A percentile compares a stretch with the other conserved stretches of the same genome.
phyloP scores from a whole-genome alignment of 2,888 invertebrate genomes.

The Agrotis ipsilon region DNA sequence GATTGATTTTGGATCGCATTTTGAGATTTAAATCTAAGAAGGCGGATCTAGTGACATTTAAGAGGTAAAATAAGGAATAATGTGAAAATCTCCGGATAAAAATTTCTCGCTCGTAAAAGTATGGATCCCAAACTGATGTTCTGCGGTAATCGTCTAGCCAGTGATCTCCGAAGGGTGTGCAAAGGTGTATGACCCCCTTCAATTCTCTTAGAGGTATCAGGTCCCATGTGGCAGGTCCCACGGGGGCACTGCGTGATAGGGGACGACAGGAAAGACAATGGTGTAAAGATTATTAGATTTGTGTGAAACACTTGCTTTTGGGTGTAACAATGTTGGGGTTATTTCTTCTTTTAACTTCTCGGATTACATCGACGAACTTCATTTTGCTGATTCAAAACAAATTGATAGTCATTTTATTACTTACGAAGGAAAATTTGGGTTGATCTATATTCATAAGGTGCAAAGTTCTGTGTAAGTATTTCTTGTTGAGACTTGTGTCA shows the following conservation, averaged over 20 bases:
- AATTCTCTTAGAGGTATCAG: constrained; percentile 38
- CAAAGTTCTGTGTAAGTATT: not conserved
- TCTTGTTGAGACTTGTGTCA: not conserved
- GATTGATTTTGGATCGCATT: not conserved
- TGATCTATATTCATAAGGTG: not conserved
- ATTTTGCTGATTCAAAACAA: not conserved
- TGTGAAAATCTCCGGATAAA: too few species aligned
- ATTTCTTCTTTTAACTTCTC: not conserved
- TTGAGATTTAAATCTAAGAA: not conserved
- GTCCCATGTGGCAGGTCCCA: constrained; percentile 51
- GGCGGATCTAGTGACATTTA: not conserved
- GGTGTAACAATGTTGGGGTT: constrained; percentile 3
- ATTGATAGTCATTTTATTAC: not conserved
- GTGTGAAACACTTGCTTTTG: constrained; percentile 23
- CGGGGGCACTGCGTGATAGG: constrained; percentile 33
- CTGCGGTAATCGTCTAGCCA: constrained; percentile 5
- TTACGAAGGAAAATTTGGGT: too few species aligned
- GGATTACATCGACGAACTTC: not conserved
- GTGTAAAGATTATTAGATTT: constrained; percentile 52
- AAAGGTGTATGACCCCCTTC: constrained; percentile 43
- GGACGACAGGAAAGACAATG: constrained; percentile 41
- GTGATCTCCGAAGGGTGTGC: constrained; percentile 33
- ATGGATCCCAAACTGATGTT: not conserved
- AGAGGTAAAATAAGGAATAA: too few species aligned
- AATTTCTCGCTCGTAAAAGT: too few species aligned